Conservation (phyloP, 1,140 invertebrate genomes). For the Gonioctena quinquepunctata region DNA sequence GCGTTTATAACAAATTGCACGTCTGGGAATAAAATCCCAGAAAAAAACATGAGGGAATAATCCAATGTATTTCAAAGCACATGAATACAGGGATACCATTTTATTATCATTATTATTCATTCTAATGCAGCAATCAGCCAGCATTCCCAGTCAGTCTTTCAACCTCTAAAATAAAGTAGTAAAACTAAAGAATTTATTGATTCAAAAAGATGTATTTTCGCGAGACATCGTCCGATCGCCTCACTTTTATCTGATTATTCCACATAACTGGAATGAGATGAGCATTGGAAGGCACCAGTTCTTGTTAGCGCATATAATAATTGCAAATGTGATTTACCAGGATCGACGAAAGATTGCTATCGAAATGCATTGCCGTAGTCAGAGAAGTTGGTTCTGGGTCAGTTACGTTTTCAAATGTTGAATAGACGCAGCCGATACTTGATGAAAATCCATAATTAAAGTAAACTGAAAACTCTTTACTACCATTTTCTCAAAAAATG, state of each 20-base stretch:
- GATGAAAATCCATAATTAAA: too few species aligned
- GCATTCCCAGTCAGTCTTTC: not conserved
- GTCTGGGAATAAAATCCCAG: too few species aligned
- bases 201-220: constrained; percentile 9
- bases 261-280: constrained; percentile 6
- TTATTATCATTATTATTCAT: too few species aligned
- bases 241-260: constrained; percentile 17
- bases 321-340: constrained; percentile 24
- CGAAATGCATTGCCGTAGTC: not conserved
- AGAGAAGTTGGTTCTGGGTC: too few species aligned
- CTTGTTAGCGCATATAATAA: constrained; percentile 21
- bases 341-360: not conserved
- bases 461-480: too few species aligned
- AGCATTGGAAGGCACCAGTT: constrained; percentile 3
- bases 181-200: constrained; percentile 28
- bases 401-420: too few species aligned
- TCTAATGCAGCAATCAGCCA: not conserved
- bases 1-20: too few species aligned
- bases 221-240: not conserved
- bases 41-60: too few species aligned
- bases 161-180: constrained; percentile 6
- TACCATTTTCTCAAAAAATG: too few species aligned
- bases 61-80: too few species aligned
- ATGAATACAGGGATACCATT: too few species aligned
- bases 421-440: too few species aligned